phyloP scores from a whole-genome alignment of 2,888 invertebrate genomes.

The Epinotia brunnichana region DNA sequence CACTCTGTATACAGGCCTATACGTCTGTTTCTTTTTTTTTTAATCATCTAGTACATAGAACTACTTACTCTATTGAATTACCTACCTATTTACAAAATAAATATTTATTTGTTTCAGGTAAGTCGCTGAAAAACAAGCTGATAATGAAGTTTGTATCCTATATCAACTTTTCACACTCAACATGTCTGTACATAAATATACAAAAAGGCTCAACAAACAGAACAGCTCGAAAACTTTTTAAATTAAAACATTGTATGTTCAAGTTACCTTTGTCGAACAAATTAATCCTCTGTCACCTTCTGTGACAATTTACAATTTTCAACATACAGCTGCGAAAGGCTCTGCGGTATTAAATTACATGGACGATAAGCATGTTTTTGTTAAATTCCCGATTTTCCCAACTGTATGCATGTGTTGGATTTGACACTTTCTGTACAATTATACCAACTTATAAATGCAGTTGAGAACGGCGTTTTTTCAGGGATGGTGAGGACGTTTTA shows the following conservation, averaged over 20 bases:
- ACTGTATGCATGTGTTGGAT: conserved; percentile 11
- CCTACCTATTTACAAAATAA: not conserved
- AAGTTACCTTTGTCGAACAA: conserved; percentile 38
- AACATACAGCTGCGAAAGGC: not conserved
- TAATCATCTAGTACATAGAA: too few species aligned
- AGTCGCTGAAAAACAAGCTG: conserved; percentile 6
- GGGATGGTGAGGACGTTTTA: not conserved
- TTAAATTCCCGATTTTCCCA: conserved; percentile 9
- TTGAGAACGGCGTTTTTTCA: not conserved
- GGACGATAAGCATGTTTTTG: not conserved
- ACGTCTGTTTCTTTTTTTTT: too few species aligned
- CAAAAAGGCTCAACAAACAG: conserved; percentile 12
- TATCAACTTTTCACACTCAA: not conserved
- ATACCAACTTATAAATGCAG: conserved; percentile 28
- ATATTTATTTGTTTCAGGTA: conserved; percentile 28
- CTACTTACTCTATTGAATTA: not conserved
- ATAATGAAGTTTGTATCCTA: not conserved
- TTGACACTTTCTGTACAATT: conserved; percentile 4
- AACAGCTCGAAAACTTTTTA: conserved; percentile 34
- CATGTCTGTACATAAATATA: not conserved
- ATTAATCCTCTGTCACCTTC: conserved; percentile 42
- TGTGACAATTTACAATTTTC: conserved; percentile 27
- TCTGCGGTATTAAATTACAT: not conserved
- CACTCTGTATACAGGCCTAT: too few species aligned
- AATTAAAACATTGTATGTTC: conserved; percentile 40